Percentiles rank a stretch among this genome's conserved stretches.
Evolutionary conservation across 2,113 vertebrate genomes (phyloP).

Genomic region (Megaleporinus macrocephalus): DNA sequence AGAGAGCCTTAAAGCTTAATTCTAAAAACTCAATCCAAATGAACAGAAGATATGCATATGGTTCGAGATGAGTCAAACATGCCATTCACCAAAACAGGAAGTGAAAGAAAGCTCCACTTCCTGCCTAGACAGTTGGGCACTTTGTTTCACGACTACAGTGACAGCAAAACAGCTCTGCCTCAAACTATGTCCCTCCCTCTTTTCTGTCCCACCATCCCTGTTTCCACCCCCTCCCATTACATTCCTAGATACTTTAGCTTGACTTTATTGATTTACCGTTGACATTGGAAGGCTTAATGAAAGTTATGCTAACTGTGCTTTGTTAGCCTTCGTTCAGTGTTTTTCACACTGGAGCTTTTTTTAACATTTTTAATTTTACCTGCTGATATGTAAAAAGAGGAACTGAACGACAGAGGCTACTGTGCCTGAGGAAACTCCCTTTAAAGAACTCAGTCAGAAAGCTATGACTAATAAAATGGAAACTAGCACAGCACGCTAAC

Average conservation of each 20-base stretch:
- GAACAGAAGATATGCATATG: conserved; percentile 34
- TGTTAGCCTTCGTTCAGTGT: neutral
- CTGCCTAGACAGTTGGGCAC: conserved; percentile 43
- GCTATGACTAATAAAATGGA: no score
- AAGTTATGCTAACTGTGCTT: neutral
- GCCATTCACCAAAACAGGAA: conserved; percentile 53
- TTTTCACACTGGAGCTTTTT: neutral
- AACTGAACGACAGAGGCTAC: neutral
- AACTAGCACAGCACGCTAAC: no score
- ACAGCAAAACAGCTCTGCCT: conserved; percentile 11
- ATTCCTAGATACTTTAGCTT: neutral
- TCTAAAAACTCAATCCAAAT: conserved; percentile 31
- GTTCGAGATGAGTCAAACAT: conserved; percentile 46
- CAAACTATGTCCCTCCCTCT: neutral
- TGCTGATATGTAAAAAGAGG: neutral
- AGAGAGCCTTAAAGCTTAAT: conserved; percentile 13
- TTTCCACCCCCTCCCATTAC: neutral
- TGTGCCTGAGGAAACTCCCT: no score
- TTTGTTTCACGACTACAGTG: conserved; percentile 26
- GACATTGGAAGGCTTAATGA: neutral
- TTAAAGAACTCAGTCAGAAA: no score
- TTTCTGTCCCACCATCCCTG: neutral
- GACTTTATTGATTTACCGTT: neutral
- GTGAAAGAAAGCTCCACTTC: conserved; percentile 49
- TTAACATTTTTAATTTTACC: neutral